phyloP scores from a whole-genome alignment of 2,797 vertebrate species.

The Enteromius fasciolatus region DNA sequence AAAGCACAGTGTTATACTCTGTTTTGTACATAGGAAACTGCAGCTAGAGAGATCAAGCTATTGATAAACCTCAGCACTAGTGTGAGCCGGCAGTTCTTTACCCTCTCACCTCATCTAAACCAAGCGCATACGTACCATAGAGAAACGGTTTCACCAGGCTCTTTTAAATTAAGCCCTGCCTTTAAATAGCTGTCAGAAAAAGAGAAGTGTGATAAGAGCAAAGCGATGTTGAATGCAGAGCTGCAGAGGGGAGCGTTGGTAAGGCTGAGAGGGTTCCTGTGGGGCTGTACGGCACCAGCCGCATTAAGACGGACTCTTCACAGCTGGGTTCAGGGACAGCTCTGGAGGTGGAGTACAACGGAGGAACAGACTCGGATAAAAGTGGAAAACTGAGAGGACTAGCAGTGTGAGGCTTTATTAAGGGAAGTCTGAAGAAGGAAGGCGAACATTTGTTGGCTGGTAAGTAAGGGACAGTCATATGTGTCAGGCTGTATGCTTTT shows the following conservation, averaged over 20 bases:
- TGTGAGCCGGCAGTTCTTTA: conserved; percentile 29
- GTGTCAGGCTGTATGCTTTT: background rate
- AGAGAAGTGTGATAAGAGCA: conserved; percentile 76
- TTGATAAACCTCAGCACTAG: conserved; percentile 32
- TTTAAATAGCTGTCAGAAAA: conserved; percentile 76
- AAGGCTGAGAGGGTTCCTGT: conserved; percentile 35
- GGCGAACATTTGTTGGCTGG: conserved; percentile 45
- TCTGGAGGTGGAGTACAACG: conserved; percentile 48
- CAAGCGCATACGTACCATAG: background rate
- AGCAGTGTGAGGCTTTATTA: conserved; percentile 24
- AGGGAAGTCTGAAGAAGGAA: conserved; percentile 40
- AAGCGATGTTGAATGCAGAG: conserved; percentile 56
- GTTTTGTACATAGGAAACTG: conserved; percentile 55
- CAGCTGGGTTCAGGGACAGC: conserved; percentile 27
- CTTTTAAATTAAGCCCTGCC: conserved; percentile 55
- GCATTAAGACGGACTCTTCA: conserved; percentile 17
- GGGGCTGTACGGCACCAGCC: conserved; percentile 22
- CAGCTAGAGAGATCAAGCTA: conserved; percentile 29
- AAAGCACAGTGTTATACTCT: background rate
- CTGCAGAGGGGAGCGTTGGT: conserved; percentile 16
- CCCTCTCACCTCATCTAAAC: conserved; percentile 19
- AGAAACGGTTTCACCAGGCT: conserved; percentile 52
- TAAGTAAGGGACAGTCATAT: conserved; percentile 44
- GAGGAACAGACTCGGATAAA: conserved; percentile 47
- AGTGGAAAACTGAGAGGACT: background rate